phyloP scores from a whole-genome alignment of 2,888 invertebrate species.

The Sepiola atlantica region DNA sequence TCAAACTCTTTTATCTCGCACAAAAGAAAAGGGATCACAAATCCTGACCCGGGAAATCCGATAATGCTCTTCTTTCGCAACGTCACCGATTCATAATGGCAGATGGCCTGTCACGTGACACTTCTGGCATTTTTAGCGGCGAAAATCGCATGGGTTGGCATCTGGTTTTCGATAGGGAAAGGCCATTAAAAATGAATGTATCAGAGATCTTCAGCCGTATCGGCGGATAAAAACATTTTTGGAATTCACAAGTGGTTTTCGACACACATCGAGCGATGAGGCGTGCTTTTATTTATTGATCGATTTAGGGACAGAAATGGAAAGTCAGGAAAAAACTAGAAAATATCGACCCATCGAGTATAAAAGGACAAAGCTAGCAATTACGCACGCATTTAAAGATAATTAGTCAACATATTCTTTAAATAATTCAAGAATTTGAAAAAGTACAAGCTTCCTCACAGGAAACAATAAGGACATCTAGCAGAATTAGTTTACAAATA shows the following conservation, averaged over 20 bases:
- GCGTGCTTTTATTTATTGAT: not conserved
- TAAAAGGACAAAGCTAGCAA: not conserved
- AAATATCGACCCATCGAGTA: not conserved
- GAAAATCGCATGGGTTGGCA: not conserved
- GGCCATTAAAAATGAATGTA: constrained; percentile 19
- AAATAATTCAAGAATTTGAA: too few species aligned
- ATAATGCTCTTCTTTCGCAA: constrained; percentile 14
- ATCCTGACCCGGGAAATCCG: not conserved
- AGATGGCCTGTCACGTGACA: not conserved
- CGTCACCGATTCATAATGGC: constrained; percentile 4
- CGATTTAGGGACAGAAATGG: not conserved
- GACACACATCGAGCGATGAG: not conserved
- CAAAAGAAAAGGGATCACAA: not conserved
- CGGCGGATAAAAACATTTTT: not conserved
- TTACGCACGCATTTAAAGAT: not conserved
- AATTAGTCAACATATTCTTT: too few species aligned
- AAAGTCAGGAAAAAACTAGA: not conserved
- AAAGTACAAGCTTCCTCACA: too few species aligned
- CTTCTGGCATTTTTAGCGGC: constrained; percentile 10
- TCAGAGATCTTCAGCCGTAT: not conserved
- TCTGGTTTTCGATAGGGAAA: not conserved
- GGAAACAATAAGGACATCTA: too few species aligned
- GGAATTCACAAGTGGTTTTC: not conserved
- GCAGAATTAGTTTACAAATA: too few species aligned
- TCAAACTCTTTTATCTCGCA: not conserved